Percentiles rank a stretch among this genome's conserved stretches.
Evolutionary conservation across 2,113 vertebrate species (phyloP).

Genomic region (Xenus cinereus): DNA sequence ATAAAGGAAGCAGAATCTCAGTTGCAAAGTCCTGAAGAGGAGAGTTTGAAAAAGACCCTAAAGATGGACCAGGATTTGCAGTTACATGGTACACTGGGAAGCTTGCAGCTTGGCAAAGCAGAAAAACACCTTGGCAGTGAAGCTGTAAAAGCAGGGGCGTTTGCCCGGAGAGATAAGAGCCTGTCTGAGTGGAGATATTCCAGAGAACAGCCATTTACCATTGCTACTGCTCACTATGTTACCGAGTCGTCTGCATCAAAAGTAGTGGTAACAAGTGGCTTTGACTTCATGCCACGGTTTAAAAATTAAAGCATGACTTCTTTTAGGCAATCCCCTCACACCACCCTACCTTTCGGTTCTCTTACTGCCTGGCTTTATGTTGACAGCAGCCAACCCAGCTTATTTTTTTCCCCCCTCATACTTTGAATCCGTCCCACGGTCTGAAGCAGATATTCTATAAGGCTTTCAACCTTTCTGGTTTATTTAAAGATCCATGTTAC

Average conservation of each 20-base stretch:
- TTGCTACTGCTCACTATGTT: conserved; percentile 78
- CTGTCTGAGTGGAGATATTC: conserved; percentile 76
- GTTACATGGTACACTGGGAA: conserved; percentile 10
- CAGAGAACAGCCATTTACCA: conserved; percentile 75
- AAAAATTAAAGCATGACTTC: conserved; percentile 78
- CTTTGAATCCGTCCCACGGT: conserved; percentile 43
- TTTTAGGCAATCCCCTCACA: conserved; percentile 68
- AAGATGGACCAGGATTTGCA: conserved; percentile 25
- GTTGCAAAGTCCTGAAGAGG: conserved; percentile 72
- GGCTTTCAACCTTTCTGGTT: conserved; percentile 56
- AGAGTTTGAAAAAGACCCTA: conserved; percentile 45
- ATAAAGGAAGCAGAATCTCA: conserved; percentile 81
- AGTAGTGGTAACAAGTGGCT: conserved; percentile 84
- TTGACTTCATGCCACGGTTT: conserved; percentile 57
- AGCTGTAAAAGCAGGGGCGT: conserved; percentile 59
- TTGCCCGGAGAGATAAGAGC: conserved; percentile 73
- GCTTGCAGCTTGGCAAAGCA: background rate
- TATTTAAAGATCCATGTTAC: conserved; percentile 54
- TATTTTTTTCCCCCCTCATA: conserved; percentile 58
- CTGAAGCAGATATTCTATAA: conserved; percentile 47
- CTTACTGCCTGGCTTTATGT: conserved; percentile 78
- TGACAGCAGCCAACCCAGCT: conserved; percentile 75
- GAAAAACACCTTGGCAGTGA: conserved; percentile 41
- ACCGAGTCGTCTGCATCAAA: conserved; percentile 77
- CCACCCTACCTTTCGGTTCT: conserved; percentile 66